A percentile compares a stretch with the other conserved stretches of the same genome.
Conservation (phyloP, 2,113 vertebrate species). For the Rhizomys pruinosus region DNA sequence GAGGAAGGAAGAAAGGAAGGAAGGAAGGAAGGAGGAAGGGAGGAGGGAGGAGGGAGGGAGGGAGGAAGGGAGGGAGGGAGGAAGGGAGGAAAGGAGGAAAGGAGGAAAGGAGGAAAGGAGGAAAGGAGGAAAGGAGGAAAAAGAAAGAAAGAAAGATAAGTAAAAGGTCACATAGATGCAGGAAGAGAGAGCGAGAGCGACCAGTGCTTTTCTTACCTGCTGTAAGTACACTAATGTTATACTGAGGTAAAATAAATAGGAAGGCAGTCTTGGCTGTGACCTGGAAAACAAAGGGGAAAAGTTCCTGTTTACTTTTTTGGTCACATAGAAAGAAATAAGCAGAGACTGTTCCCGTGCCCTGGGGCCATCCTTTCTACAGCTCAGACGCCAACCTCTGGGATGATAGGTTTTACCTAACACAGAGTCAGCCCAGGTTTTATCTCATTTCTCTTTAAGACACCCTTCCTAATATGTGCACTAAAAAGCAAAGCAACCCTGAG, state of each 20-base stretch:
- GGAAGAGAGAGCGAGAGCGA: neutral
- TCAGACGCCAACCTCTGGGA: neutral
- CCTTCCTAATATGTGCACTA: neutral
- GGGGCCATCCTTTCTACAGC: neutral
- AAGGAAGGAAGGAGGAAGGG: too few species aligned
- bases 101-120: too few species aligned
- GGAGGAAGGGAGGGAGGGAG: too few species aligned
- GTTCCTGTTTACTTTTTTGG: slow-evolving; percentile 57
- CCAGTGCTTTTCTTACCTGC: slow-evolving; percentile 88
- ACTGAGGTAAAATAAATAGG: slow-evolving; percentile 98
- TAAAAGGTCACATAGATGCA: neutral
- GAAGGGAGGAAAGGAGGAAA: too few species aligned
- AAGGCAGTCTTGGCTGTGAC: slow-evolving; percentile 98
- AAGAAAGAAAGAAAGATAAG: too few species aligned
- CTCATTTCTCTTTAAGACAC: neutral
- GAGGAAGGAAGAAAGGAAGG: too few species aligned
- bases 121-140: too few species aligned
- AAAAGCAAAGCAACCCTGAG: neutral
- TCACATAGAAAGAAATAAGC: slow-evolving; percentile 7
- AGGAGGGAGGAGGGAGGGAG: too few species aligned
- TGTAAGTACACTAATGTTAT: slow-evolving; percentile 92
- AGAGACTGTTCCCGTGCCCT: neutral
- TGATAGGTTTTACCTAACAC: neutral
- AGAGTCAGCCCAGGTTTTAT: slow-evolving; percentile 5
- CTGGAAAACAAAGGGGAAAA: slow-evolving; percentile 85